Base-by-base conservation (phyloP, 2,113 vertebrate species). In the Platichthys flesus region DNA sequence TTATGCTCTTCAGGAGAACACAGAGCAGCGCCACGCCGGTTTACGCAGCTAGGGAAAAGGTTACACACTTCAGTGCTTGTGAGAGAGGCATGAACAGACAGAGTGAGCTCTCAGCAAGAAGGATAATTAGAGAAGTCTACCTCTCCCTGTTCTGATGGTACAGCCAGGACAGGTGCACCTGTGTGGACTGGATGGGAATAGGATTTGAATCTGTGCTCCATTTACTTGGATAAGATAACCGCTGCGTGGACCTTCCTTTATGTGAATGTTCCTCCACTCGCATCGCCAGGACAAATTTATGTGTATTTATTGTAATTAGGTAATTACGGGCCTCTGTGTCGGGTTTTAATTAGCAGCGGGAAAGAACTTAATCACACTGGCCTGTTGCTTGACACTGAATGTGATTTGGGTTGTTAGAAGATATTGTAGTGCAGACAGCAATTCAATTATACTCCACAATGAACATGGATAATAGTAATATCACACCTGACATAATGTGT, bases 21-120 rank as follows among this genome's bases (percentile, higher is more conserved):
- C 81, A 78, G 82, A 76, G 69, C 77, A 45, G 76, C 28, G 23
- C 63, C 81, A 81, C 63, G 74, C 76, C 82, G 83, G 91, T 88
- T 92, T 88, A 87, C 84, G 87, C 84, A 84, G 81, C 71, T 67
- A 67, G 80, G 83, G 85, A 76, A 90, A 89, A 89, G 83, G 84
- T 90, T 88, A 80, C 82, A 81, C 81, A 89, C 85, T 88, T 82
- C 59, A 83, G 16, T 56, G 82, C n/a, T 35, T 51, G 68, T 64
- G 79, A 76, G 74, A 86, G 65, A 45, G 55, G 71, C 71, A 81
- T 73, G 83, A 89, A 75, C 61, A 64, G 77, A 85, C 65, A 79
- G 78, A 86, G 83, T 60, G 75, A 74, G 82, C 71, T 79, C 64
- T 57, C 52, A 63, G 60, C 79, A 73, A 80, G 55, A 76, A 59